These are phyloP conservation scores for Embiotoca jacksoni DNA, from an alignment of 2,113 vertebrate species.

Conservation along the genomic window DNA sequence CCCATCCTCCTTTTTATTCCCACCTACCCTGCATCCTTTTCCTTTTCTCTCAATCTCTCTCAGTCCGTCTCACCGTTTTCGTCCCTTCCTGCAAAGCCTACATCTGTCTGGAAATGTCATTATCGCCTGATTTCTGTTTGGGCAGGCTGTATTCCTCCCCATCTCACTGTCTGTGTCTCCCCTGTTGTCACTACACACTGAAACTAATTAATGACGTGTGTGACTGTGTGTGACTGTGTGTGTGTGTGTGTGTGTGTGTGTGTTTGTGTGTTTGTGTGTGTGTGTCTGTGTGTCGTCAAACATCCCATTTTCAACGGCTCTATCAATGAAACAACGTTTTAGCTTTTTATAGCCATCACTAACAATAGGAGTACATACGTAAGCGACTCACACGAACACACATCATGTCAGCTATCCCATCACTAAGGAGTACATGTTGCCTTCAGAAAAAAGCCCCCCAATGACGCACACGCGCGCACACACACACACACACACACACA, in stretches of 20 bases:
- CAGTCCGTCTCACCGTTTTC: conserved; percentile 15
- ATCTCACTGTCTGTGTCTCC: conserved; percentile 21
- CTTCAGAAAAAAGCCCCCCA: conserved; percentile 21
- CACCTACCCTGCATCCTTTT: conserved; percentile 27
- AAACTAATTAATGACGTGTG: conserved; percentile 40
- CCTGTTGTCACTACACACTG: conserved; percentile 54
- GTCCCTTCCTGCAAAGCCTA: conserved; percentile 21
- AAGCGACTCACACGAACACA: conserved; percentile 8
- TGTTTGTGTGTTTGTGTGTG: no score
- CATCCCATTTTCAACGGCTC: conserved; percentile 32
- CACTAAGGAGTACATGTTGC: conserved; percentile 22
- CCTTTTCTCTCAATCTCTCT: conserved; percentile 19
- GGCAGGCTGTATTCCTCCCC: conserved; percentile 36
- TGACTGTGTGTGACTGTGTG: not conserved
- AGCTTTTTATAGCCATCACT: conserved; percentile 36
- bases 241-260: not conserved
- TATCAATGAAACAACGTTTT: conserved; percentile 31
- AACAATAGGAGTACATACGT: conserved; percentile 29
- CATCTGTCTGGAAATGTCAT: conserved; percentile 60
- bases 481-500: conserved; percentile 9
- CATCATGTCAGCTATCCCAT: conserved; percentile 14
- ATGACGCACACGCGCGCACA: not conserved
- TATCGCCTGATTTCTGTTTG: conserved; percentile 41
- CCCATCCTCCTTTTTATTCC: conserved; percentile 24
- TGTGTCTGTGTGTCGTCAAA: conserved; percentile 5